Conservation (phyloP, 1,140 invertebrate genomes). For the Physella acuta region DNA sequence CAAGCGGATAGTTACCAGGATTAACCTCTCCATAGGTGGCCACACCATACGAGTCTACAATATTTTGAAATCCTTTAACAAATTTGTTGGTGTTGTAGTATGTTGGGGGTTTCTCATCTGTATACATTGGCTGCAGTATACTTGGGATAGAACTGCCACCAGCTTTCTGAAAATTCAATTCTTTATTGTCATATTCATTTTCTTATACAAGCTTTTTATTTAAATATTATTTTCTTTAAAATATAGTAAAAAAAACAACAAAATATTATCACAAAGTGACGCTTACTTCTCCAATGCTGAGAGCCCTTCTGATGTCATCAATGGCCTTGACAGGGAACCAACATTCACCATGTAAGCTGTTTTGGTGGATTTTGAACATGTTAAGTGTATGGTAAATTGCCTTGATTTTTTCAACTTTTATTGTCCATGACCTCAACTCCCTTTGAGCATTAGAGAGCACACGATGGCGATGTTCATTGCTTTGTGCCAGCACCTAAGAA, state of each 20-base stretch:
- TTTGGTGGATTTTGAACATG: slow-evolving; percentile 74
- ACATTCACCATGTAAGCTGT: slow-evolving; percentile 96
- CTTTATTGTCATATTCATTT: no score
- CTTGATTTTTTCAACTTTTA: slow-evolving; percentile 72
- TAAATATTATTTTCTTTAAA: no score
- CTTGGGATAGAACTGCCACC: slow-evolving; percentile 91
- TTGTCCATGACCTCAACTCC: slow-evolving; percentile 68
- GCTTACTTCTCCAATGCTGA: slow-evolving; percentile 60
- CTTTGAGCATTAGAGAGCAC: slow-evolving; percentile 89
- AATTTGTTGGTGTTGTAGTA: slow-evolving; percentile 94
- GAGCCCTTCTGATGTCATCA: slow-evolving; percentile 82
- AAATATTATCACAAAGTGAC: no score
- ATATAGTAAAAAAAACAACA: no score
- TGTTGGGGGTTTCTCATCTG: slow-evolving; percentile 86
- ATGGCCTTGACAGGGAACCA: slow-evolving; percentile 92
- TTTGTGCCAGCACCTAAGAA: slow-evolving; percentile 78
- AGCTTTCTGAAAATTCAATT: slow-evolving; percentile 67
- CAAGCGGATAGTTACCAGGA: no score
- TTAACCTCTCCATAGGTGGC: slow-evolving; percentile 93
- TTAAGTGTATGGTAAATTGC: slow-evolving; percentile 76
- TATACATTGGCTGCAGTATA: slow-evolving; percentile 89
- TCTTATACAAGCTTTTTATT: no score
- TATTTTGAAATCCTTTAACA: slow-evolving; percentile 88
- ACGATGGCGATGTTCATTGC: slow-evolving; percentile 90
- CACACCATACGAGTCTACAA: slow-evolving; percentile 94